phyloP scores from a whole-genome alignment of 2,888 invertebrate genomes.

The Ptilodon capucinus region DNA sequence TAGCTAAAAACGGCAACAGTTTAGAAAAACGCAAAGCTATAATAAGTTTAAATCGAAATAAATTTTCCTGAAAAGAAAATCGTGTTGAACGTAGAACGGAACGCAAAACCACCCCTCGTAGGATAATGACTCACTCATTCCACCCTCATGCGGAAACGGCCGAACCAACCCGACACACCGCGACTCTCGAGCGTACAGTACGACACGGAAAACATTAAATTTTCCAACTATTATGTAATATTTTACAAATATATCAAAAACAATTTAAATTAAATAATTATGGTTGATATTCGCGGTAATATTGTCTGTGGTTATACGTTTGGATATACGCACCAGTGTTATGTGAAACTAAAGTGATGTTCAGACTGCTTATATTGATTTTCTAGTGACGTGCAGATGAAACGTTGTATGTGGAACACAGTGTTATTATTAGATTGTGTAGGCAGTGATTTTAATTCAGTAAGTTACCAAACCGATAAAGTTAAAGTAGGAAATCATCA shows the following conservation, averaged over 20 bases:
- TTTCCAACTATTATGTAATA: conserved; percentile 70
- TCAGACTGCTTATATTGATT: conserved; percentile 63
- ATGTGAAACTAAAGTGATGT: conserved; percentile 26
- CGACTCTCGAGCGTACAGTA: conserved; percentile 52
- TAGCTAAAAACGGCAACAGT: too few species aligned
- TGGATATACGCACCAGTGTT: conserved; percentile 19
- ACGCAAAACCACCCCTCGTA: conserved; percentile 66
- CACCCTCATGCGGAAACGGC: conserved; percentile 51
- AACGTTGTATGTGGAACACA: conserved; percentile 62
- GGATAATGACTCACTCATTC: conserved; percentile 69
- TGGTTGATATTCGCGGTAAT: conserved; percentile 32
- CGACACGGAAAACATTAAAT: conserved; percentile 65
- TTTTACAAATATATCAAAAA: conserved; percentile 44
- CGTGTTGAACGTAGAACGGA: conserved; percentile 64
- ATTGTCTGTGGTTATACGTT: conserved; percentile 17
- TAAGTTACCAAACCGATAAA: conserved; percentile 18
- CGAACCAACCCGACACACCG: conserved; percentile 53
- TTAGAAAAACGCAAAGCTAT: too few species aligned
- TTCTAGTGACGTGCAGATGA: conserved; percentile 64
- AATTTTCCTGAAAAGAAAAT: too few species aligned
- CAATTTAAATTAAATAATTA: conserved; percentile 14
- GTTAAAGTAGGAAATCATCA: background rate
- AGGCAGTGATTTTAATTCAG: conserved; percentile 41
- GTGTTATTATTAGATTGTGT: conserved; percentile 66
- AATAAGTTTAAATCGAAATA: too few species aligned